Evolutionary conservation across 2,888 invertebrate genomes (phyloP).

Genomic region (Stenurella melanura): DNA sequence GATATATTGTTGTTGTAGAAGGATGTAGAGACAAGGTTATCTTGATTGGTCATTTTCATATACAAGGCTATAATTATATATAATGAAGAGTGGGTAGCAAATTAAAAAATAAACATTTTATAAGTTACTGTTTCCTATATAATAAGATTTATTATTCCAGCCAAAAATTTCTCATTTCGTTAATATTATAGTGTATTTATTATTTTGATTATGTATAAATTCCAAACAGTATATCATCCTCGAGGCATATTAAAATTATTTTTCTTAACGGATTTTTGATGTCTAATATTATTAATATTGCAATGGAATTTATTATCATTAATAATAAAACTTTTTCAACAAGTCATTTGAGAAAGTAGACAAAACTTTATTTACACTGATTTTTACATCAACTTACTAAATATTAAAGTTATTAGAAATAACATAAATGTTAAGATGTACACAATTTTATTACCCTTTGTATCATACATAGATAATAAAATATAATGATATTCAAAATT

Average conservation of each 20-base stretch:
- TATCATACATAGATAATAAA: background rate
- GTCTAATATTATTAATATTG: no score
- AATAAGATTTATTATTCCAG: background rate
- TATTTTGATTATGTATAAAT: background rate
- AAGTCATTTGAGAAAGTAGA: no score
- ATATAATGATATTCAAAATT: background rate
- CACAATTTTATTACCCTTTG: background rate
- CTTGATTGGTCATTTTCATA: background rate
- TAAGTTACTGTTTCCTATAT: conserved; percentile 15
- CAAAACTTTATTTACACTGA: background rate
- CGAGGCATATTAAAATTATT: background rate
- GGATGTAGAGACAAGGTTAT: conserved; percentile 15
- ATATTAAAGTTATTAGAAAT: background rate
- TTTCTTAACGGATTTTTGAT: background rate
- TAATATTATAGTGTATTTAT: background rate
- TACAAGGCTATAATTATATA: conserved; percentile 4
- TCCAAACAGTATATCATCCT: background rate
- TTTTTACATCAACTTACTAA: background rate
- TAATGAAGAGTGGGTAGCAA: background rate
- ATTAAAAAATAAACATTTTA: conserved; percentile 5
- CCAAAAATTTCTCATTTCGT: background rate
- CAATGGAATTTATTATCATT: no score
- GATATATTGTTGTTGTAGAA: conserved; percentile 5
- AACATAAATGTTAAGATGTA: background rate
- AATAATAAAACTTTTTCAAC: no score